Evolutionary conservation across 2,113 vertebrate genomes (phyloP).

Genomic region (Apus apus): DNA sequence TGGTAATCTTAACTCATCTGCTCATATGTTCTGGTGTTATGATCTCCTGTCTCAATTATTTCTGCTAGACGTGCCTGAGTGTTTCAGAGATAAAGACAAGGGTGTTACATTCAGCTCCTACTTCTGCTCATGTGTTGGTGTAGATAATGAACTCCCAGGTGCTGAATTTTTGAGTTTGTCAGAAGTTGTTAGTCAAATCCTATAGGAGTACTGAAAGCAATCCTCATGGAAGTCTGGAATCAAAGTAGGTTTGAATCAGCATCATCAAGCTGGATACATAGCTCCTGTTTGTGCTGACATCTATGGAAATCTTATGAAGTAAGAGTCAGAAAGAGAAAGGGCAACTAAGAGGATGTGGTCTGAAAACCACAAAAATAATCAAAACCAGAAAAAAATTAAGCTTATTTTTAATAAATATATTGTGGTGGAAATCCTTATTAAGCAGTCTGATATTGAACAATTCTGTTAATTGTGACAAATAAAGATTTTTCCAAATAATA

Average conservation of each 20-base stretch:
- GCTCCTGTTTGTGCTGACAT: conserved; percentile 9
- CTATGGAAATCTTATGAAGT: background rate
- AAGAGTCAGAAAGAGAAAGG: background rate
- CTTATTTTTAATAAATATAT: background rate
- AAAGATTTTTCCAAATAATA: background rate
- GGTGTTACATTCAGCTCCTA: conserved; percentile 42
- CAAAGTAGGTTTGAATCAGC: conserved; percentile 67
- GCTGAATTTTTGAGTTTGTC: conserved; percentile 63
- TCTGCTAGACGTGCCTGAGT: conserved; percentile 62
- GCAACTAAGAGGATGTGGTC: background rate
- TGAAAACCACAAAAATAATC: background rate
- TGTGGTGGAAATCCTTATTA: background rate
- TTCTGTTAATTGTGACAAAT: background rate
- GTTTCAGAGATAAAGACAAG: conserved; percentile 58
- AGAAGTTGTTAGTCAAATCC: conserved; percentile 64
- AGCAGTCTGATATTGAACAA: background rate
- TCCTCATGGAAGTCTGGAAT: conserved; percentile 54
- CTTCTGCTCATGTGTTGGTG: conserved; percentile 29
- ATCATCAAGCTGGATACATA: background rate
- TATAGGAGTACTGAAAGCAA: conserved; percentile 53
- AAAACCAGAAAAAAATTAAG: background rate
- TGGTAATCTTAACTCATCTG: conserved; percentile 42
- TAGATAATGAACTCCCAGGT: conserved; percentile 63
- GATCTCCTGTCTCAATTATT: conserved; percentile 68
- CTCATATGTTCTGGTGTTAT: background rate